Percentiles rank a stretch among this genome's conserved stretches.
phyloP scores from a whole-genome alignment of 1,140 invertebrate species.

The Heliconius himera region DNA sequence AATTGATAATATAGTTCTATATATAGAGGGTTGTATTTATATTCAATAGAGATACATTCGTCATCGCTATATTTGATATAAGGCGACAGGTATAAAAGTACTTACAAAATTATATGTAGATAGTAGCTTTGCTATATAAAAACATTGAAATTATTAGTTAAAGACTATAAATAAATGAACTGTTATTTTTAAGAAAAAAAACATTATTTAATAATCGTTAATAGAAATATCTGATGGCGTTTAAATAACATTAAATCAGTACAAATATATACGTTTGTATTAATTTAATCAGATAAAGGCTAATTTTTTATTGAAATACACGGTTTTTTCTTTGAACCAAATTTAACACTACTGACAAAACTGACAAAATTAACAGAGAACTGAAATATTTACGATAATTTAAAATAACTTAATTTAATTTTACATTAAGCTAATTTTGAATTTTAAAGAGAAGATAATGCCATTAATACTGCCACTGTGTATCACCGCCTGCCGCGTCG shows the following conservation, averaged over 20 bases:
- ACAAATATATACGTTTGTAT: too few species aligned
- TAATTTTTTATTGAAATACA: neutral
- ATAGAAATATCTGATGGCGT: too few species aligned
- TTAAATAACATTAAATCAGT: neutral
- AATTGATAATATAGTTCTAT: conserved; percentile 1
- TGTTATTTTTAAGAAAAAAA: too few species aligned
- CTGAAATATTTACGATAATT: conserved; percentile 3
- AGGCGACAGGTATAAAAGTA: neutral
- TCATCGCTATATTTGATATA: neutral
- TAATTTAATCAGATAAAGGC: neutral
- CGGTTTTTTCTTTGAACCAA: neutral
- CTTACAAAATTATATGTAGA: too few species aligned
- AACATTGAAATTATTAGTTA: too few species aligned
- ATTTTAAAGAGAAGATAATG: conserved; percentile 1
- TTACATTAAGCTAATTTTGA: conserved; percentile 16
- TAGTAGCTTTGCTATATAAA: too few species aligned
- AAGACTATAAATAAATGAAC: too few species aligned
- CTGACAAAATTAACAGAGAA: neutral
- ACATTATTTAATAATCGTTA: too few species aligned
- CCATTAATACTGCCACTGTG: conserved; percentile 28
- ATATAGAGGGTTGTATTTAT: neutral
- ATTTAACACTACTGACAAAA: neutral
- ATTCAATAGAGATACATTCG: neutral
- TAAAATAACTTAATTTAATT: conserved; percentile 9
- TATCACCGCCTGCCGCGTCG: conserved; percentile 30